Evolutionary conservation across 1,140 invertebrate genomes (phyloP).

Genomic region (Drosophila sechellia): DNA sequence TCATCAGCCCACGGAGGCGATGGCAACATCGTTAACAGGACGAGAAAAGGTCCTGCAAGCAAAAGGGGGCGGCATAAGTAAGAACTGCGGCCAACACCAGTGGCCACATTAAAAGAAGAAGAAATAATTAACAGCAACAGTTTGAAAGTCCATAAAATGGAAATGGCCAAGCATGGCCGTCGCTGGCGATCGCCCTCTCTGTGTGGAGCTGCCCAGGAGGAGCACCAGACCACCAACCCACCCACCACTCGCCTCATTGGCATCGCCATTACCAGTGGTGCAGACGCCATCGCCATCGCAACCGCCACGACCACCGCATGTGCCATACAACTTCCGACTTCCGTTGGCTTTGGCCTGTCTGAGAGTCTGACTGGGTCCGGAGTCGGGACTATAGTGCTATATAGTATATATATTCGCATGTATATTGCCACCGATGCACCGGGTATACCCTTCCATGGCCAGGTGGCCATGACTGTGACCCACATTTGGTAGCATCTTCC

Average conservation of each 20-base stretch:
- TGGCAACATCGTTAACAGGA: slow-evolving; percentile 32
- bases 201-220: slow-evolving; percentile 1
- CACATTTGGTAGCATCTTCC: slow-evolving; percentile 23
- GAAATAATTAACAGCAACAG: slow-evolving; percentile 83
- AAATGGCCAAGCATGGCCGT: slow-evolving; percentile 56
- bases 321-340: slow-evolving; percentile 80
- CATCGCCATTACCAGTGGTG: slow-evolving; percentile 44
- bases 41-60: slow-evolving; percentile 8
- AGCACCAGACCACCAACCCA: background rate
- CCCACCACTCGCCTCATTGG: slow-evolving; percentile 26
- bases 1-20: slow-evolving; percentile 33
- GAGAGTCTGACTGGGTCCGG: slow-evolving; percentile 20
- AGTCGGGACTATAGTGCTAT: slow-evolving; percentile 6
- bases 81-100: slow-evolving; percentile 66
- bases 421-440: slow-evolving; percentile 1
- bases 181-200: slow-evolving; percentile 15
- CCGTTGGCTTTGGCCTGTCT: slow-evolving; percentile 61
- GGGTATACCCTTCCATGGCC: slow-evolving; percentile 29
- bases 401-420: slow-evolving; percentile 9
- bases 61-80: slow-evolving; percentile 34
- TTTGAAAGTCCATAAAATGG: slow-evolving; percentile 83
- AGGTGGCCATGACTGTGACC: slow-evolving; percentile 36
- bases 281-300: slow-evolving; percentile 27
- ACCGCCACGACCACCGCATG: slow-evolving; percentile 61
- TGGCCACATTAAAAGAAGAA: slow-evolving; percentile 82